phyloP scores from a whole-genome alignment of 1,140 invertebrate species.

The Drosophila melanica region DNA sequence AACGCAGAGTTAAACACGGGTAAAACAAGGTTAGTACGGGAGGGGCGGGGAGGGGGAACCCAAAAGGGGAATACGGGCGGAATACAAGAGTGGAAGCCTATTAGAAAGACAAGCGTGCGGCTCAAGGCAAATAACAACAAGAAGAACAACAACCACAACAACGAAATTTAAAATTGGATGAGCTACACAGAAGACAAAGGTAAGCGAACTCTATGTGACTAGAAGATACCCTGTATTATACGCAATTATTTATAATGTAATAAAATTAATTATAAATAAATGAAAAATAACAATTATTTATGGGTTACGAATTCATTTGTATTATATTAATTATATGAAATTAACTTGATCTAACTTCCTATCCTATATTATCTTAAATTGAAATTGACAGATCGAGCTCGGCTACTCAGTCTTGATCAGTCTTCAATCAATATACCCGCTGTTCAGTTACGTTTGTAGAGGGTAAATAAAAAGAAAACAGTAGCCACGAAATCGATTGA shows the following conservation, averaged over 20 bases:
- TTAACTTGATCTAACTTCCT: too few species aligned
- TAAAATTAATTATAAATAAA: too few species aligned
- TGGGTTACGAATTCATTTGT: too few species aligned
- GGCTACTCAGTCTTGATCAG: too few species aligned
- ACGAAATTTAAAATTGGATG: slow-evolving; percentile 62
- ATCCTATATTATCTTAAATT: too few species aligned
- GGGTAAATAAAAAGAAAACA: slow-evolving; percentile 51
- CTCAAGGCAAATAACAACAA: slow-evolving; percentile 39
- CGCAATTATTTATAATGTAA: too few species aligned
- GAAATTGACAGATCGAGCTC: too few species aligned
- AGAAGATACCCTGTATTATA: too few species aligned
- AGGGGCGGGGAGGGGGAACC: background rate
- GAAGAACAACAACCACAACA: slow-evolving; percentile 9
- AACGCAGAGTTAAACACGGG: slow-evolving; percentile 24
- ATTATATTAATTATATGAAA: too few species aligned
- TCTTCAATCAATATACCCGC: too few species aligned
- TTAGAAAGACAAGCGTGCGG: slow-evolving; percentile 52
- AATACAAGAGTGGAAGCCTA: slow-evolving; percentile 53
- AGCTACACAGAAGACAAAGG: slow-evolving; percentile 48
- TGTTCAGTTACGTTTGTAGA: too few species aligned
- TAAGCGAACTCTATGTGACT: background rate
- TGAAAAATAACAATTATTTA: too few species aligned
- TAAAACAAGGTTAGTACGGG: slow-evolving; percentile 8
- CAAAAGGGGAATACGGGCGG: slow-evolving; percentile 15
- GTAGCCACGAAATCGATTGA: slow-evolving; percentile 79